phyloP scores from a whole-genome alignment of 92 coral and sea anemone species.

The Chrysogorgia sp. region DNA sequence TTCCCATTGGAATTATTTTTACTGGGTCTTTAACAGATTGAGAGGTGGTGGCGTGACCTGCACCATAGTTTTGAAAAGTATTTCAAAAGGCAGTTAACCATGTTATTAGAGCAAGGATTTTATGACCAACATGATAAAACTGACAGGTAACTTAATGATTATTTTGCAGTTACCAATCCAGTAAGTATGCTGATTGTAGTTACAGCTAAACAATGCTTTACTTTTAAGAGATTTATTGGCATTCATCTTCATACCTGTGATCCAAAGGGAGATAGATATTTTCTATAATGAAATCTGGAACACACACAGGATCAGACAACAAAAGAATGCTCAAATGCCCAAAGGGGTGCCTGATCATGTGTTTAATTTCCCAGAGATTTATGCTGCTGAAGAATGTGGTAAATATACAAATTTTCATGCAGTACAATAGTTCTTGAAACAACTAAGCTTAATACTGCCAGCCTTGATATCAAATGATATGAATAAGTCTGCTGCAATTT shows the following conservation, averaged over 20 bases:
- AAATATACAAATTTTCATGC: not conserved
- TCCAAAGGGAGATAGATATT: constrained; percentile 28
- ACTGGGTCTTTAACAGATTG: constrained; percentile 67
- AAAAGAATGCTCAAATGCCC: constrained; percentile 25
- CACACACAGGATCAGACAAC: constrained; percentile 32
- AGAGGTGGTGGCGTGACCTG: constrained; percentile 72
- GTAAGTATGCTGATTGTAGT: not conserved
- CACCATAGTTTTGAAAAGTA: constrained; percentile 60
- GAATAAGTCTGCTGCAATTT: too few relatives aligned
- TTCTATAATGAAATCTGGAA: constrained; percentile 29
- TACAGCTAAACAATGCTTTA: not conserved
- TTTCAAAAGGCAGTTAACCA: constrained; percentile 59
- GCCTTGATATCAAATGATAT: not conserved
- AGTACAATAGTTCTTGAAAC: not conserved
- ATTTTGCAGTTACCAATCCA: not conserved
- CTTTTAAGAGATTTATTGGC: constrained; percentile 31
- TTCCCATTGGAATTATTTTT: too few relatives aligned
- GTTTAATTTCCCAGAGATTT: constrained; percentile 18
- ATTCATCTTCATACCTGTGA: constrained; percentile 30
- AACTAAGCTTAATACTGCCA: not conserved
- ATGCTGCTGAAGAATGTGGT: constrained; percentile 41
- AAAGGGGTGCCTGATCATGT: constrained; percentile 34
- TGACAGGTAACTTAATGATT: constrained; percentile 45
- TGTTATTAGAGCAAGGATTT: constrained; percentile 67
- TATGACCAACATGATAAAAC: constrained; percentile 62